phyloP scores from a whole-genome alignment of 2,888 invertebrate genomes.

The Odontothrips loti region DNA sequence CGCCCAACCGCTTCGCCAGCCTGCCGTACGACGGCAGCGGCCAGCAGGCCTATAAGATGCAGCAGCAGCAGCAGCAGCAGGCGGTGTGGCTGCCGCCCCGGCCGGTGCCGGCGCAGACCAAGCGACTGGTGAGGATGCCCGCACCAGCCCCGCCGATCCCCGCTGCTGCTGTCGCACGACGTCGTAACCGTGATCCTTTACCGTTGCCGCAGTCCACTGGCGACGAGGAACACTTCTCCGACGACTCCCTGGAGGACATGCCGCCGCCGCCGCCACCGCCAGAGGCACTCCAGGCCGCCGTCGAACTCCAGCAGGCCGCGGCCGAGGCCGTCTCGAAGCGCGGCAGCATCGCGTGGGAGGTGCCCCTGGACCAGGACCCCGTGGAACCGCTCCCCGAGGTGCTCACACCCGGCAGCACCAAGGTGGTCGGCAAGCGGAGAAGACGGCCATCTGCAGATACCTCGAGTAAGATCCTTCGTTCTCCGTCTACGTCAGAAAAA shows the following conservation, averaged over 20 bases:
- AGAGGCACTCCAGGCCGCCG: neutral
- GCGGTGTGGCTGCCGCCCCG: slow-evolving; percentile 53
- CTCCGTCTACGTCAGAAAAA: neutral
- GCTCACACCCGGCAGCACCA: slow-evolving; percentile 65
- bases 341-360: slow-evolving; percentile 83
- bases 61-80: slow-evolving; percentile 49
- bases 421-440: slow-evolving; percentile 52
- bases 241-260: slow-evolving; percentile 76
- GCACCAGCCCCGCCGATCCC: slow-evolving; percentile 36
- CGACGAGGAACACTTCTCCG: slow-evolving; percentile 61
- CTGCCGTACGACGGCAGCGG: slow-evolving; percentile 56
- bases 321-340: slow-evolving; percentile 51
- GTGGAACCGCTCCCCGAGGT: slow-evolving; percentile 62
- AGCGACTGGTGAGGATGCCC: slow-evolving; percentile 42
- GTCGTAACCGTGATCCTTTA: no score
- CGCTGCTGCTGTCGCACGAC: no score
- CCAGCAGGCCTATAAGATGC: slow-evolving; percentile 46
- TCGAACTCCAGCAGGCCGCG: no score
- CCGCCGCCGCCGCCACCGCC: slow-evolving; percentile 60
- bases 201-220: slow-evolving; percentile 40
- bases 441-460: slow-evolving; percentile 50
- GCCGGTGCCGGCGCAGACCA: slow-evolving; percentile 57
- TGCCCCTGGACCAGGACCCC: slow-evolving; percentile 71
- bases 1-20: slow-evolving; percentile 61
- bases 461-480: slow-evolving; percentile 46